Evolutionary conservation across 1,140 invertebrate species (phyloP).

Genomic region (Zophobas atratus): DNA sequence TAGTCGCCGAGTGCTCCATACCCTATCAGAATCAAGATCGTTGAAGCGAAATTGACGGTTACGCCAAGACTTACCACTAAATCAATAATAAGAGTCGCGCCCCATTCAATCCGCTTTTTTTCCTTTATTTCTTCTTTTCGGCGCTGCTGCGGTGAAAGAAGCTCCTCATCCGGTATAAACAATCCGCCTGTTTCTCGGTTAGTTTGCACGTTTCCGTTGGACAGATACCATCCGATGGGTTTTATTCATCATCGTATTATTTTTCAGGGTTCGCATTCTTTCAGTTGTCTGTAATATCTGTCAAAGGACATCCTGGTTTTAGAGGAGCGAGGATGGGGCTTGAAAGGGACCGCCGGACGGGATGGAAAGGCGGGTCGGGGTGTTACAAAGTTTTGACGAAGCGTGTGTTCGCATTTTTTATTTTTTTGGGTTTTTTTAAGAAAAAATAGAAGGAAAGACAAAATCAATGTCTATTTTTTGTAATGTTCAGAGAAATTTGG

Average conservation of each 20-base stretch:
- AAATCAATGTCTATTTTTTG: too few species aligned
- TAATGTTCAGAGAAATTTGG: too few species aligned
- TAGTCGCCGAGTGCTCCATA: neutral
- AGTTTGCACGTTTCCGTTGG: constrained; percentile 55
- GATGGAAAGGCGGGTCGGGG: too few species aligned
- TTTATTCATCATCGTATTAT: constrained; percentile 52
- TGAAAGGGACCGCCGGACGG: too few species aligned
- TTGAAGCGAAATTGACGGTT: constrained; percentile 23
- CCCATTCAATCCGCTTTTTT: constrained; percentile 5
- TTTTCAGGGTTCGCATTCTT: constrained; percentile 52
- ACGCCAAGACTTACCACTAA: constrained; percentile 25
- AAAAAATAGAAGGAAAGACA: too few species aligned
- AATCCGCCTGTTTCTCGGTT: constrained; percentile 53
- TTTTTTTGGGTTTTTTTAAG: too few species aligned
- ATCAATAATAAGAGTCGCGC: constrained; percentile 24
- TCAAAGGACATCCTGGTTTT: constrained; percentile 55
- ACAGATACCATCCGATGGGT: constrained; percentile 47
- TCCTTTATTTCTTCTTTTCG: neutral
- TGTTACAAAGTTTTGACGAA: too few species aligned
- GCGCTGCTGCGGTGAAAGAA: constrained; percentile 9
- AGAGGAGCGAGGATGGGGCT: neutral
- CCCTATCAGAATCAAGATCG: constrained; percentile 17
- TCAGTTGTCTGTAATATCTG: constrained; percentile 53
- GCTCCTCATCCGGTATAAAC: constrained; percentile 52
- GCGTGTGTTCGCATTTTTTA: too few species aligned